phyloP scores from a whole-genome alignment of 2,113 vertebrate species.

The Tachysurus vachellii region DNA sequence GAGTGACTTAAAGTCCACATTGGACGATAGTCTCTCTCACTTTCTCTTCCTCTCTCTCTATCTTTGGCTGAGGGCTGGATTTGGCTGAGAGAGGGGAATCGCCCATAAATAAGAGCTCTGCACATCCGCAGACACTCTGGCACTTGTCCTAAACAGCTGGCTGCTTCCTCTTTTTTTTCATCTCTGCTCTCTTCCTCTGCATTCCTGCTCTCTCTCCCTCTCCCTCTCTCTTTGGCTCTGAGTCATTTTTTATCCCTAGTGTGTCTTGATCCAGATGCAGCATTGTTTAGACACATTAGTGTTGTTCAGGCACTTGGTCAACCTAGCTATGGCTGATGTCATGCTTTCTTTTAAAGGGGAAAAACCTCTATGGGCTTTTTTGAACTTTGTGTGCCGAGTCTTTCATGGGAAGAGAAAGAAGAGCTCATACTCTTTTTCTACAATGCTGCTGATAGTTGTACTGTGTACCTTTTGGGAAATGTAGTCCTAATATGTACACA shows the following conservation, averaged over 20 bases:
- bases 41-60: constrained; percentile 9
- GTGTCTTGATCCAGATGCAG: constrained; percentile 70
- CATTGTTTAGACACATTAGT: constrained; percentile 73
- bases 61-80: constrained; percentile 38
- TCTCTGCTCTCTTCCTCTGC: constrained; percentile 60
- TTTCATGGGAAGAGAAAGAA: background rate
- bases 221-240: background rate
- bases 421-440: background rate
- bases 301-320: constrained; percentile 60
- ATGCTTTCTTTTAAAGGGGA: constrained; percentile 72
- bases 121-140: constrained; percentile 66
- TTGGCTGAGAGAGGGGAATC: constrained; percentile 57
- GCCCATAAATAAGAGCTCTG: constrained; percentile 66
- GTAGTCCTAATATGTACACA: background rate
- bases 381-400: background rate
- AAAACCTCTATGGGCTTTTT: constrained; percentile 50
- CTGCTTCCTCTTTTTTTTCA: constrained; percentile 65
- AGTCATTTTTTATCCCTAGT: constrained; percentile 39
- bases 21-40: constrained; percentile 18
- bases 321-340: constrained; percentile 70
- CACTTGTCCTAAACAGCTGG: constrained; percentile 67
- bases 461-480: background rate
- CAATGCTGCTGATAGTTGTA: background rate
- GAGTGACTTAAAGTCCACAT: constrained; percentile 12
- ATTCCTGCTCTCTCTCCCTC: constrained; percentile 58